Conservation (phyloP, 2,797 vertebrate species). For the Dipus sagitta region DNA sequence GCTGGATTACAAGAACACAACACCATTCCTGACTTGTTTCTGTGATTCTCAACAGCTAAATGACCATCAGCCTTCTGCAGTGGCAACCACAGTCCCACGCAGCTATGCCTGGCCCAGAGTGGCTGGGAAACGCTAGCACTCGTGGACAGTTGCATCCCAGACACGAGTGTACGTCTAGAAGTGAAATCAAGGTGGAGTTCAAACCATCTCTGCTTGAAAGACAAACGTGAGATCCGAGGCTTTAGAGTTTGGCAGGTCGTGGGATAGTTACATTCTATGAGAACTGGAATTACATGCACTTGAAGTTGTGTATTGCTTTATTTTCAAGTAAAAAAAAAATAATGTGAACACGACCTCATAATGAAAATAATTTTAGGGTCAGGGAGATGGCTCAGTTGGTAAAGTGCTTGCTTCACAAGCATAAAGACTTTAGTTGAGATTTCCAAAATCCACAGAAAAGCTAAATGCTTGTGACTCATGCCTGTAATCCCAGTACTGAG, state of each 20-base stretch:
- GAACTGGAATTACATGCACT: background rate
- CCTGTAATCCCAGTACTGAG: too few species aligned
- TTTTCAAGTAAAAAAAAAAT: constrained; percentile 27
- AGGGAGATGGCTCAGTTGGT: too few species aligned
- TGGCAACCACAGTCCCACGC: rapidly evolving
- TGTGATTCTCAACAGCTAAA: background rate
- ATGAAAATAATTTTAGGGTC: background rate
- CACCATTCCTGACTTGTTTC: background rate
- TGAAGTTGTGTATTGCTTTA: constrained; percentile 6
- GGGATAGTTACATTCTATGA: background rate
- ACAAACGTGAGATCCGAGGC: background rate
- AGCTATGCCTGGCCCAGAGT: background rate
- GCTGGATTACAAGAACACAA: background rate
- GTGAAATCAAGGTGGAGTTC: background rate
- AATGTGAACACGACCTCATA: background rate
- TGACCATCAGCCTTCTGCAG: too few species aligned
- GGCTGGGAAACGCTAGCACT: background rate
- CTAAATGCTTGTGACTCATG: too few species aligned
- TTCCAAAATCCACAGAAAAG: too few species aligned
- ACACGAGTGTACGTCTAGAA: background rate
- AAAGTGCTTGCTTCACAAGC: too few species aligned
- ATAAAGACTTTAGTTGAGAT: too few species aligned
- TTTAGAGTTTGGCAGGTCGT: background rate
- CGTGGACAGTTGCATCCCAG: background rate
- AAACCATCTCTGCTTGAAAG: background rate